Base-by-base conservation (phyloP, 1,140 invertebrate genomes). In the Drosophila asahinai region DNA sequence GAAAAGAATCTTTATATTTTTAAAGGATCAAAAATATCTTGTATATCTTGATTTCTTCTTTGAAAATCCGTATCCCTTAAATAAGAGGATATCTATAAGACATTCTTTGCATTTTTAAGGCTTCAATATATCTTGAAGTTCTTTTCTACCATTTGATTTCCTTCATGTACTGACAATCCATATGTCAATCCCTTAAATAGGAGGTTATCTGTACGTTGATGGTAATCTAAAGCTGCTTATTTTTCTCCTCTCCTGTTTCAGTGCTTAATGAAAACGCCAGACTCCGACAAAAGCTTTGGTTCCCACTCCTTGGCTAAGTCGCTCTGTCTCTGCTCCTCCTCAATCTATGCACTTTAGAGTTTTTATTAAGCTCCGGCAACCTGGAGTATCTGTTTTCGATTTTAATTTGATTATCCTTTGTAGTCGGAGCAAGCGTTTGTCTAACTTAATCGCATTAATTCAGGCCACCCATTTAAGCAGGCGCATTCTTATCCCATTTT, bases 331-430 rank as follows among this genome's bases (percentile, higher is more conserved):
- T 22, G 38, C 40, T 30, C 9, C 15, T 0, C 7, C 22, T 58
- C 11, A 7, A 5, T 40, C 49, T 27, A 36, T 19, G 15, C 36
- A 30, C 58, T 33, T 45, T 52, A 43, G 12, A 43, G 30, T 14
- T 47, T 22, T 54, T 51, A 55, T 57, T 30, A 30, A 14, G 9
- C 49, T 15, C 6, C 15, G 11, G 9, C 17, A 40, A 64, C 19
- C 30, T 8, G 15, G 3, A 42, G 12, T 54, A 52, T 87, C 80
- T 75, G 65, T 70, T 75, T 66, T 78, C 40, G 63, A 89, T 61
- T 63, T 73, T 86, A 64, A 77, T 84, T 70, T 90, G 78, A 90
- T 80, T 86, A 75, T 80, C 81, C 67, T 68, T 74, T 75, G 78
- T 71, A 76, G 77, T 71, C 61, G 55, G 45, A 57, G 71, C 19